These are phyloP conservation scores for Tetanocera ferruginea DNA, from an alignment of 2,888 invertebrate species.

Conservation along the genomic window DNA sequence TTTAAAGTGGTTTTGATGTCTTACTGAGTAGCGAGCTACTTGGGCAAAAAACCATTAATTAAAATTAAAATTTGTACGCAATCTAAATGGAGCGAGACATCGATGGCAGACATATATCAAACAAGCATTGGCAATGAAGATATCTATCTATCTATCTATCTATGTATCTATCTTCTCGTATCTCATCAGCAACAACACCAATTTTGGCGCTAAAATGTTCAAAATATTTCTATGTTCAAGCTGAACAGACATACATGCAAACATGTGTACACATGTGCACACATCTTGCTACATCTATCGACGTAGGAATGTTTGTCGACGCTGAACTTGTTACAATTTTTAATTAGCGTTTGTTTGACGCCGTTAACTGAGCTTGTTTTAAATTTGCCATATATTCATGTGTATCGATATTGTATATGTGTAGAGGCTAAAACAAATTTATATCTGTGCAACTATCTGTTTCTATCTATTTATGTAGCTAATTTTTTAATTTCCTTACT, in stretches of 20 bases:
- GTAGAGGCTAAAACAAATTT: background rate
- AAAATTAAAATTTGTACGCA: background rate
- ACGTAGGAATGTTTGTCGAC: background rate
- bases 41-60: background rate
- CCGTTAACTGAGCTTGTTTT: constrained; percentile 32
- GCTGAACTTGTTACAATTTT: constrained; percentile 38
- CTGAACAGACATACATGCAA: background rate
- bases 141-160: too few species aligned
- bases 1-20: background rate
- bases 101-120: background rate
- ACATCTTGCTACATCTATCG: too few species aligned
- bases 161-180: background rate
- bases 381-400: background rate
- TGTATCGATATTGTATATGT: background rate
- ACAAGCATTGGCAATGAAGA: background rate
- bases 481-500: background rate
- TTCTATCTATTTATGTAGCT: background rate
- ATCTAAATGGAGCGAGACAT: constrained; percentile 27
- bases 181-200: background rate
- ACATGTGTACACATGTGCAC: background rate
- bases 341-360: constrained; percentile 31
- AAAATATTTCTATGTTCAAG: background rate
- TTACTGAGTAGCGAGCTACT: background rate
- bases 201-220: constrained; percentile 5
- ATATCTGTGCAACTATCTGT: background rate